phyloP scores from a whole-genome alignment of 2,888 invertebrate species.

The Drosophila anceps region DNA sequence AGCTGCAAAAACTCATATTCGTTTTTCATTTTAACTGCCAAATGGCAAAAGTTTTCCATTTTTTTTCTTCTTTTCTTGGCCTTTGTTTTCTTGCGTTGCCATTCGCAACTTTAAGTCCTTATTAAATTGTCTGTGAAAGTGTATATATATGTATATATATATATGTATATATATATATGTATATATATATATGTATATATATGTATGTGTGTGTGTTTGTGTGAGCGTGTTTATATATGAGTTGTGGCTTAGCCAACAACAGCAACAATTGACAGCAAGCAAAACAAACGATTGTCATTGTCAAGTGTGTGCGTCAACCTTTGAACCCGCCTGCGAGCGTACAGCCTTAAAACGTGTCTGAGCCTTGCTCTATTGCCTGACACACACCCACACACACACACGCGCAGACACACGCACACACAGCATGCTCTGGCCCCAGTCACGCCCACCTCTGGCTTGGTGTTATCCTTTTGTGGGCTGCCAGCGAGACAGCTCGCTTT shows the following conservation, averaged over 20 bases:
- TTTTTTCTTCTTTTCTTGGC: conserved; percentile 12
- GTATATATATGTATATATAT: background rate
- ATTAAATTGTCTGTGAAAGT: conserved; percentile 65
- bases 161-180: background rate
- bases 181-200: conserved; percentile 3
- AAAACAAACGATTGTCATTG: conserved; percentile 79
- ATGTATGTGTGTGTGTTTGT: conserved; percentile 4
- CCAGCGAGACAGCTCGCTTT: conserved; percentile 54
- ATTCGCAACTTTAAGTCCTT: conserved; percentile 72
- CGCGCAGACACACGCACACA: no score
- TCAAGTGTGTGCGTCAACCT: conserved; percentile 81
- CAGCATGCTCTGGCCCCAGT: no score
- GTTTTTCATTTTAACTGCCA: conserved; percentile 58
- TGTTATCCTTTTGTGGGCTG: conserved; percentile 45
- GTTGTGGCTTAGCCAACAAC: conserved; percentile 37
- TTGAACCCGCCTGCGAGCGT: conserved; percentile 63
- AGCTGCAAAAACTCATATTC: background rate
- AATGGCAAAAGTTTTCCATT: conserved; percentile 68
- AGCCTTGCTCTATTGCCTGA: conserved; percentile 8
- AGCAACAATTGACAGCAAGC: conserved; percentile 78
- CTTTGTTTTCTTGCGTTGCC: conserved; percentile 39
- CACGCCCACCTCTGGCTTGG: conserved; percentile 7
- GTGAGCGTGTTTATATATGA: conserved; percentile 18
- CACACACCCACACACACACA: background rate
- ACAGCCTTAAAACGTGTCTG: conserved; percentile 41